Evolutionary conservation across 2,888 invertebrate genomes (phyloP).

Genomic region (Bembecia ichneumoniformis): DNA sequence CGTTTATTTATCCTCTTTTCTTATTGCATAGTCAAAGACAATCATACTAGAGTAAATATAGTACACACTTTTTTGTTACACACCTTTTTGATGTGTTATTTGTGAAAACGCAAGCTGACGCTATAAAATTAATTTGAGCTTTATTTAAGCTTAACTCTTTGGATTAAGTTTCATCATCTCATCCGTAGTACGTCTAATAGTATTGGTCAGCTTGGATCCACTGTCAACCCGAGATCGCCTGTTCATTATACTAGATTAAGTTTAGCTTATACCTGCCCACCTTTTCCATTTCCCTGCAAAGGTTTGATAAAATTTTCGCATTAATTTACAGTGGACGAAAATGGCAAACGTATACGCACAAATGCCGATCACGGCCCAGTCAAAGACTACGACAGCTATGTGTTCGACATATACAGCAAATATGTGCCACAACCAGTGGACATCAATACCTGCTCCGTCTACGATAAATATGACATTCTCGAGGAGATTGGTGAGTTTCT

Average conservation of each 20-base stretch:
- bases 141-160: too few relatives aligned
- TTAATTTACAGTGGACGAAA: constrained; percentile 76
- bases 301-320: constrained; percentile 4
- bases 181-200: too few relatives aligned
- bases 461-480: constrained; percentile 98
- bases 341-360: constrained; percentile 91
- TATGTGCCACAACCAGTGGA: constrained; percentile 98
- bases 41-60: too few relatives aligned
- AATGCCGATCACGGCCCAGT: constrained; percentile 90
- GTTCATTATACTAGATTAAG: background rate
- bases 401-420: constrained; percentile 98
- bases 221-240: background rate
- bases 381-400: constrained; percentile 97
- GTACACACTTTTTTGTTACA: too few relatives aligned
- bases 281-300: background rate
- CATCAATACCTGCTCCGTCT: constrained; percentile 93
- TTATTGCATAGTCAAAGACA: too few relatives aligned
- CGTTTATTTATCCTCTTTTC: too few relatives aligned
- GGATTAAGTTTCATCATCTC: too few relatives aligned
- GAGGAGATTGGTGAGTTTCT: constrained; percentile 92
- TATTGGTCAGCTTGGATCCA: too few relatives aligned
- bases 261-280: background rate
- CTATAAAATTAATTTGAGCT: too few relatives aligned
- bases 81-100: too few relatives aligned
- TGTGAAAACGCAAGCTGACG: too few relatives aligned